Conservation (phyloP, 2,113 vertebrate genomes). For the Eubucco bourcierii region DNA sequence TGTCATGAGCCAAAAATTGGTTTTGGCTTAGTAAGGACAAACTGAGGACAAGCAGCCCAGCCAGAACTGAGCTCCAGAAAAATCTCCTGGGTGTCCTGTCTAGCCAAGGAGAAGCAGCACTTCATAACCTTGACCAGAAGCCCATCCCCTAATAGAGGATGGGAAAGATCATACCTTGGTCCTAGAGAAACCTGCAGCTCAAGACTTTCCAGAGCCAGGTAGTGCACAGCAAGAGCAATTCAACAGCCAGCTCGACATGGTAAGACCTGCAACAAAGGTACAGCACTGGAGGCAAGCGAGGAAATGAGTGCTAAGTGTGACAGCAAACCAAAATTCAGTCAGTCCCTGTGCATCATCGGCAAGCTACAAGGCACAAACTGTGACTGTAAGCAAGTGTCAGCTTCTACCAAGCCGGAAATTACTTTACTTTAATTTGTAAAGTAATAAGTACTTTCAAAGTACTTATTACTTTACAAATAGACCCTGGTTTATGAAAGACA, state of each 20-base stretch:
- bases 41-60: background rate
- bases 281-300: background rate
- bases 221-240: background rate
- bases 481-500: background rate
- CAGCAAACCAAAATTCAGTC: background rate
- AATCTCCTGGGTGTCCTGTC: background rate
- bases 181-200: background rate
- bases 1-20: rapidly evolving
- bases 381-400: background rate
- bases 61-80: background rate
- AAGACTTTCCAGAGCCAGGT: background rate
- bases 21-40: background rate
- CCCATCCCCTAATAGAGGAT: background rate
- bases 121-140: background rate
- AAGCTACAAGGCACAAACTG: background rate
- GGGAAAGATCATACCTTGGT: background rate
- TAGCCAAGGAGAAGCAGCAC: background rate
- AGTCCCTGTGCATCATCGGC: too few relatives aligned
- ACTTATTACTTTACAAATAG: too few relatives aligned
- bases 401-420: background rate
- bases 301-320: rapidly evolving
- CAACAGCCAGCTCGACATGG: background rate
- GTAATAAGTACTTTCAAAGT: too few relatives aligned
- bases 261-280: background rate
- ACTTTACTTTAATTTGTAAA: too few relatives aligned